Conservation (phyloP, 1,140 invertebrate genomes). For the Drosophila bipectinata region DNA sequence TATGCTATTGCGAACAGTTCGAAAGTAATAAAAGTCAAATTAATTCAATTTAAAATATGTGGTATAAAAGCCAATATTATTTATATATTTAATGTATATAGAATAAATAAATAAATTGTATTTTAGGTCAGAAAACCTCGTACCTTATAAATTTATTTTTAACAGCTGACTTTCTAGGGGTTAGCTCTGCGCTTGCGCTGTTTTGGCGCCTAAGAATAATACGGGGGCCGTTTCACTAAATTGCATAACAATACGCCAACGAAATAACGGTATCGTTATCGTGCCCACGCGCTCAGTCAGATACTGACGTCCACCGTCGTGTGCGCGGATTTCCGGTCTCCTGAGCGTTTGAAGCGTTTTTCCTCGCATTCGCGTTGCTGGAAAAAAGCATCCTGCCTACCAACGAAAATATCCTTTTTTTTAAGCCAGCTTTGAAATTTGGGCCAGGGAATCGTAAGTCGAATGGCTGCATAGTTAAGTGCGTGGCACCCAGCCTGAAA, state of each 20-base stretch:
- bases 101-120: no score
- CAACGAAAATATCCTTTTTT: conserved; percentile 10
- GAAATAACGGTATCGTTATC: conserved; percentile 76
- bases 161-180: conserved; percentile 39
- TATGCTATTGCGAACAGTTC: no score
- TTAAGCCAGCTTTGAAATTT: conserved; percentile 10
- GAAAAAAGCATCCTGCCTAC: conserved; percentile 12
- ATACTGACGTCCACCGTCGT: conserved; percentile 69
- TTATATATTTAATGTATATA: no score
- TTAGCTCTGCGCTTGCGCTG: conserved; percentile 46
- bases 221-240: conserved; percentile 66
- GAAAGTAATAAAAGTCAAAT: no score
- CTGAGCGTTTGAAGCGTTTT: background rate
- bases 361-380: conserved; percentile 8
- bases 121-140: no score
- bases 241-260: conserved; percentile 68
- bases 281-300: conserved; percentile 66
- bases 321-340: conserved; percentile 33
- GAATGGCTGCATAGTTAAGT: conserved; percentile 34
- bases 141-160: background rate
- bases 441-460: background rate
- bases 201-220: conserved; percentile 64
- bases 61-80: no score
- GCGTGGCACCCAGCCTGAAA: conserved; percentile 14
- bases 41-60: no score